Base-by-base conservation (phyloP, 2,797 vertebrate genomes). In the Peromyscus attwateri region DNA sequence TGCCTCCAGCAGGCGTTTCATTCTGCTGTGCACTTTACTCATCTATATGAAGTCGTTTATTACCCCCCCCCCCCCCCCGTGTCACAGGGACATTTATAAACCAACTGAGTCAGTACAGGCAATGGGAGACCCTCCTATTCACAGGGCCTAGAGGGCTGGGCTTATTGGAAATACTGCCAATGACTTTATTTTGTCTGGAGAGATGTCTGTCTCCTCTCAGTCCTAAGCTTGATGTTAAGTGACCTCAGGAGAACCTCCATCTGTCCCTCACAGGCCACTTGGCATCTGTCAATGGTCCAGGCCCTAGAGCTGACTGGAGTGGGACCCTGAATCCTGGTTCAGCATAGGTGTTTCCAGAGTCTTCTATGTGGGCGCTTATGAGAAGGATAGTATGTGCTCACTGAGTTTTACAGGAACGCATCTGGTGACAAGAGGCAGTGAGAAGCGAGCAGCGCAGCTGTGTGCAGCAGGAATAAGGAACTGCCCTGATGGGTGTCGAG, bases 1-100 rank as follows among this genome's bases (percentile, higher is more conserved):
- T 37, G 88, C 81, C 92, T 40, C 21, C 52, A 43, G 94, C 85
- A 34, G 94, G 55, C 17, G 0, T n/a, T 76, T 87, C 88, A 29
- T 87, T 66, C 31, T 2, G 6, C 6, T 9, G 87, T 1, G 16
- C 43, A 0, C 52, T 2, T n/a, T 10, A n/a, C 64, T 81, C 25
- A 2, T 66, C 46, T 89, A 49, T 34, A 27, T 52, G 62, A 93
- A 87, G 90, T 66, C 0, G 0, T 79, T 62, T 85, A 25, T 0
- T n/a, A 60, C 34, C 57, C 76, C 49, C 43, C 27, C 5, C 4
- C 0, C 34, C 57, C 71, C 43, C 34, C 27, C 4, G 6, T 0
- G 34, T 17, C 29, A 81, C 1, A 1, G 83, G 34, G 80, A 90
- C 19, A 9, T 29, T 70, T 94, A 27, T 60, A 73, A 94, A 70